Evolutionary conservation across 2,113 vertebrate genomes (phyloP).

Genomic region (Dicerorhinus sumatrensis): DNA sequence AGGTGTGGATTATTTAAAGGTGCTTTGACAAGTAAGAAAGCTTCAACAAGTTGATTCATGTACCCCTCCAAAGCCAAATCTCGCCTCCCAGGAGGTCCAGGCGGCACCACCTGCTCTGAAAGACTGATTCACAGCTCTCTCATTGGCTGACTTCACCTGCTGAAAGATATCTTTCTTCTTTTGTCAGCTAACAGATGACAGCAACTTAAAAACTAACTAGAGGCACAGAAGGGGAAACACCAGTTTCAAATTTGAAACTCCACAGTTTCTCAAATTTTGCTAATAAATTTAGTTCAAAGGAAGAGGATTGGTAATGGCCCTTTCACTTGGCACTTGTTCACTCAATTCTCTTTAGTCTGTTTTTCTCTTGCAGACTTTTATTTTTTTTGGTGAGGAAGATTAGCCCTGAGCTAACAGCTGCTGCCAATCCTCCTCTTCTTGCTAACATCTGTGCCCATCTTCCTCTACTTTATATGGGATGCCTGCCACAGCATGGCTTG

Average conservation of each 20-base stretch:
- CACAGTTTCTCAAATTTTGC: background rate
- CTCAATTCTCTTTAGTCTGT: background rate
- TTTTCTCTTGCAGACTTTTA: background rate
- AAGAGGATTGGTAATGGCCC: background rate
- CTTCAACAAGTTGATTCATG: constrained; percentile 78
- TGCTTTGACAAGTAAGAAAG: constrained; percentile 68
- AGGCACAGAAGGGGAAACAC: background rate
- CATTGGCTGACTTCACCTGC: background rate
- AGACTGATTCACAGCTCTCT: constrained; percentile 35
- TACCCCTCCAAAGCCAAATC: background rate
- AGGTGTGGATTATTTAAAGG: constrained; percentile 42
- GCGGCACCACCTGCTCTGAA: constrained; percentile 12
- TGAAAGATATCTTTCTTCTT: background rate
- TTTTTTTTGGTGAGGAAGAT: too few species aligned
- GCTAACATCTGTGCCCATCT: too few species aligned
- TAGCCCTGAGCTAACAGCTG: too few species aligned
- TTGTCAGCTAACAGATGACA: background rate
- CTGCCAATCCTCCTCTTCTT: too few species aligned
- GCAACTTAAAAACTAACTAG: background rate
- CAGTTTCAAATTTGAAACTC: background rate
- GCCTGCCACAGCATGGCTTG: too few species aligned
- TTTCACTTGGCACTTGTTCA: background rate
- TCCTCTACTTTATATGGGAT: too few species aligned
- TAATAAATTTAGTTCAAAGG: constrained; percentile 3
- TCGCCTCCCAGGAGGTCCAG: background rate